Conservation (phyloP, 2,113 vertebrate species). For the Cyprinus carpio region DNA sequence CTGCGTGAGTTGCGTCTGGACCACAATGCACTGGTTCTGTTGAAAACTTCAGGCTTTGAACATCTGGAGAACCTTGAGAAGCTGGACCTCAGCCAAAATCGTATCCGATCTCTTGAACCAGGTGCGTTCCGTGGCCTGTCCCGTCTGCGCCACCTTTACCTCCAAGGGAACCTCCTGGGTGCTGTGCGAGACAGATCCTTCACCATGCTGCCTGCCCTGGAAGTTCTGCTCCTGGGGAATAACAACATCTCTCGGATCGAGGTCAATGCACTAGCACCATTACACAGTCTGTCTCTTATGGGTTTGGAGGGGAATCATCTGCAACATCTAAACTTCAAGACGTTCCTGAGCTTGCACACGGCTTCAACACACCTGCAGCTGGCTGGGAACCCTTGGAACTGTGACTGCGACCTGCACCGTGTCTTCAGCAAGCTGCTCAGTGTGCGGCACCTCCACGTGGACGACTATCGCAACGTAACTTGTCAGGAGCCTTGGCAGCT, state of each 20-base stretch:
- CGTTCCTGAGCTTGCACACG: slow-evolving; percentile 71
- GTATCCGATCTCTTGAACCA: slow-evolving; percentile 52
- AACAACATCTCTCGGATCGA: slow-evolving; percentile 76
- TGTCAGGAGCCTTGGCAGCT: slow-evolving; percentile 70
- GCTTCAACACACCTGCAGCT: slow-evolving; percentile 74
- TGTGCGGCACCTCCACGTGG: slow-evolving; percentile 74
- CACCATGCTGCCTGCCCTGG: slow-evolving; percentile 73
- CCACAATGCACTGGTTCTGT: slow-evolving; percentile 65
- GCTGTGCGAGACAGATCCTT: slow-evolving; percentile 66
- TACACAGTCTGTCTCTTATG: slow-evolving; percentile 69
- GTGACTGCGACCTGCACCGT: slow-evolving; percentile 76
- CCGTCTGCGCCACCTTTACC: slow-evolving; percentile 73
- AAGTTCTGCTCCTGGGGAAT: slow-evolving; percentile 72
- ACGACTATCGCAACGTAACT: slow-evolving; percentile 72
- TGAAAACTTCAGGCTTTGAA: slow-evolving; percentile 59
- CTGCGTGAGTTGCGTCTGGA: slow-evolving; percentile 70
- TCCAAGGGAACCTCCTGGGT: slow-evolving; percentile 67
- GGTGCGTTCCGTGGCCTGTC: slow-evolving; percentile 74
- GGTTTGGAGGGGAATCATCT: slow-evolving; percentile 70
- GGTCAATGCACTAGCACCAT: slow-evolving; percentile 66
- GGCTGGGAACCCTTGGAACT: slow-evolving; percentile 74
- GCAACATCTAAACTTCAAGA: slow-evolving; percentile 75
- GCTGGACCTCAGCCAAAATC: slow-evolving; percentile 65
- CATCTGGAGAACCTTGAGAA: slow-evolving; percentile 70
- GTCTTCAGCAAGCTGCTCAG: slow-evolving; percentile 75